Evolutionary conservation across 2,113 vertebrate genomes (phyloP).

Genomic region (Apodemus speciosus): DNA sequence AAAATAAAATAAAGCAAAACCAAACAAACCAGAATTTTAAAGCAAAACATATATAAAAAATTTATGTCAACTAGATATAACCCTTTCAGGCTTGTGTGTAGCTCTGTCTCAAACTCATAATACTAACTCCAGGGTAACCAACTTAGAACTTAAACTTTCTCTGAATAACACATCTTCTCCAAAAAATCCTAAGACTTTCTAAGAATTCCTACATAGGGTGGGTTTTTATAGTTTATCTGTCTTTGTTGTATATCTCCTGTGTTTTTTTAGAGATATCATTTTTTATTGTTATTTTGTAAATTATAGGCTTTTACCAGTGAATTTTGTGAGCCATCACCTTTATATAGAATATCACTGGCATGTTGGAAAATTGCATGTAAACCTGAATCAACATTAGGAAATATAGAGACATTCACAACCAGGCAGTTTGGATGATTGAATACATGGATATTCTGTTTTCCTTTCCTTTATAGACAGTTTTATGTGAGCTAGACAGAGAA

Average conservation of each 20-base stretch:
- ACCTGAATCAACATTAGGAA: constrained; percentile 13
- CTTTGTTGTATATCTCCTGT: neutral
- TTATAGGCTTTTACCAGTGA: neutral
- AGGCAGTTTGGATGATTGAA: neutral
- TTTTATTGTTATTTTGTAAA: constrained; percentile 36
- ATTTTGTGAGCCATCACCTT: neutral
- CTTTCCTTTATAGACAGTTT: constrained; percentile 12
- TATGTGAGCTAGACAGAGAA: neutral
- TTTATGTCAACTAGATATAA: neutral
- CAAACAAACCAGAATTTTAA: neutral
- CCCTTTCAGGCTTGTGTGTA: neutral
- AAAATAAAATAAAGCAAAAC: neutral
- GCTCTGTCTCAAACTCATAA: neutral
- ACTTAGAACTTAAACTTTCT: constrained; percentile 2
- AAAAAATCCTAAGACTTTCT: neutral
- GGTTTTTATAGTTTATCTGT: neutral
- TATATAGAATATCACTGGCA: neutral
- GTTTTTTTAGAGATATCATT: neutral
- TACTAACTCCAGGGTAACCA: neutral
- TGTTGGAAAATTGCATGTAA: neutral
- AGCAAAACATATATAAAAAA: neutral
- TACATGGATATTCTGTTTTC: neutral
- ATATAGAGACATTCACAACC: neutral
- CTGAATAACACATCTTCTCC: neutral
- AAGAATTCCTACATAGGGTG: neutral